Evolutionary conservation across 2,888 invertebrate genomes (phyloP), one percentile per base, ranked within the genome.

Genomic region (Cistogaster globosa): DNA sequence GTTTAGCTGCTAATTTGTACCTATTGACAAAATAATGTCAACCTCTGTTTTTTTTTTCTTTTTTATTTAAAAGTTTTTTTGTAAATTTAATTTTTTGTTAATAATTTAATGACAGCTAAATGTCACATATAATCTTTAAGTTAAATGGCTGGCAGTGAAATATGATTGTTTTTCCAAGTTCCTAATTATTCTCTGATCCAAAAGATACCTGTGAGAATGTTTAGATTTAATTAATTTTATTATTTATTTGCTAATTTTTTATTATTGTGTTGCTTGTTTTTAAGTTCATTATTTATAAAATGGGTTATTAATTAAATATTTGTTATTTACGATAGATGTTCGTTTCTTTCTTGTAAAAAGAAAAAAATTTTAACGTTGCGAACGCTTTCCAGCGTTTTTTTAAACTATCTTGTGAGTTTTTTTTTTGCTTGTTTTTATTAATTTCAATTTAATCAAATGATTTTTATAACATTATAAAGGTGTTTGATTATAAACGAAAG

Each of bases 381-480:
- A 18, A 26, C 57, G 18, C 45, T 74, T 57, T 63, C 11, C n/a
- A 12, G 26, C 48, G 38, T 63, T 76, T 63, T 79, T 4, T 69
- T 36, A 9, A 12, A 0, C 0, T 53, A 6, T 84, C 45, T 51
- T 76, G 75, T 65, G 38, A 57, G n/a, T 32, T 60, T 58, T 32
- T 60, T 58, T 38, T 48, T 72, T 18, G 1, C 69, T 71, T 9
- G 6, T 45, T 72, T 38, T 42, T 42, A 12, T 42, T 42, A 1
- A 42, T 42, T 42, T 42, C 42, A 42, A 86, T 85, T 84, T 83
- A 86, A 86, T 86, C 45, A 79, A 77, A 87, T 83, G 53, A 58
- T 69, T 78, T 86, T 86, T 86, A 84, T 79, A 79, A 84, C 57
- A 78, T 58, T 81, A 80, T 86, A 87, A 87, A 87, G 86, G 86